Percentiles rank a stretch among this genome's conserved stretches.
phyloP scores from a whole-genome alignment of 2,797 vertebrate species.

The Denticeps clupeoides region DNA sequence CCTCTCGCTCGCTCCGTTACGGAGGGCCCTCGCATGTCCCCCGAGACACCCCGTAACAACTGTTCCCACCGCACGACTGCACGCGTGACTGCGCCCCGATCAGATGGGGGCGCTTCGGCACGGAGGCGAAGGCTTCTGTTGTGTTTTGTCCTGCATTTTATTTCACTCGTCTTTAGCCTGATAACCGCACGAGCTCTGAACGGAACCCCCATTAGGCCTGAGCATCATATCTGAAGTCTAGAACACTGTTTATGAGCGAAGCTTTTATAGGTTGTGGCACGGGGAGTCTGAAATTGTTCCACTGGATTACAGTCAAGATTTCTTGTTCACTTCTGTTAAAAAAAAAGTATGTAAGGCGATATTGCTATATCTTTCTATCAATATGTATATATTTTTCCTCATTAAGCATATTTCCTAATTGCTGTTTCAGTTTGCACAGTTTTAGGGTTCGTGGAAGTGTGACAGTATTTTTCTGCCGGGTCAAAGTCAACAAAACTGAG shows the following conservation, averaged over 20 bases:
- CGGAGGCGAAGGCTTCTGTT: constrained; percentile 13
- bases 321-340: no score
- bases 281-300: constrained; percentile 20
- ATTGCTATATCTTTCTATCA: no score
- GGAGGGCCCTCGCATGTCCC: constrained; percentile 42
- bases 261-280: constrained; percentile 14
- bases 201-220: constrained; percentile 10
- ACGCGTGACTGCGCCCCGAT: constrained; percentile 31
- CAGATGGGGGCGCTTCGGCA: constrained; percentile 22
- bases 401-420: no score
- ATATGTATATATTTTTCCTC: no score
- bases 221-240: constrained; percentile 20
- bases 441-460: no score
- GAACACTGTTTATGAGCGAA: constrained; percentile 3
- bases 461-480: no score
- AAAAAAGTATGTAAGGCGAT: no score
- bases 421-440: no score
- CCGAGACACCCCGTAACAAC: constrained; percentile 6
- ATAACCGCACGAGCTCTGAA: constrained; percentile 9
- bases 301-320: constrained; percentile 13
- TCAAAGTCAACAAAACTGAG: no score
- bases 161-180: constrained; percentile 12
- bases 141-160: constrained; percentile 15
- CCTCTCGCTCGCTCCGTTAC: constrained; percentile 13
- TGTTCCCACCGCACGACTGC: constrained; percentile 28